These are phyloP conservation scores for Parnassius orleans DNA, from an alignment of 2,888 invertebrate species.

Conservation along the genomic window DNA sequence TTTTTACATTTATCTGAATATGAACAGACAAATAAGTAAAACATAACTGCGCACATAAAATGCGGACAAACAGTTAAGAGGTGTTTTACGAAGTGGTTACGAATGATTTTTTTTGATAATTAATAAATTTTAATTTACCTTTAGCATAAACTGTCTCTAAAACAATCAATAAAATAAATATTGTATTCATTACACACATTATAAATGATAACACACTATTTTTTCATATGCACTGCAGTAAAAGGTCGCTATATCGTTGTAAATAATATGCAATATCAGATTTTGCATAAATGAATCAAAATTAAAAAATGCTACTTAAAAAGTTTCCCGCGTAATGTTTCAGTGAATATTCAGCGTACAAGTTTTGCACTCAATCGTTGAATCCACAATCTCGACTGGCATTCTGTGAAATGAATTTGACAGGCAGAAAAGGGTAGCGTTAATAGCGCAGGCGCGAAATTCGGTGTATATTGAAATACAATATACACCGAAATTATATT, in stretches of 20 bases:
- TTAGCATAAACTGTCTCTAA: slow-evolving; percentile 9
- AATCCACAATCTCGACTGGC: slow-evolving; percentile 8
- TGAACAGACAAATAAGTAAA: too few relatives aligned
- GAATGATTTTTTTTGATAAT: too few relatives aligned
- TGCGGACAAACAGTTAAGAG: too few relatives aligned
- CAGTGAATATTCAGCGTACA: background rate
- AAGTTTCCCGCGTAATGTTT: slow-evolving; percentile 8
- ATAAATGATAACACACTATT: background rate
- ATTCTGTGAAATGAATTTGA: background rate
- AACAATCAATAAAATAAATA: background rate
- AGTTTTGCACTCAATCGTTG: slow-evolving; percentile 7
- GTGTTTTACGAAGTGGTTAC: too few relatives aligned
- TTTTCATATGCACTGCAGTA: too few relatives aligned
- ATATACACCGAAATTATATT: too few relatives aligned
- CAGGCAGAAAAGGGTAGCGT: background rate
- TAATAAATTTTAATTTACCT: slow-evolving; percentile 11
- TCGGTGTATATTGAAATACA: background rate
- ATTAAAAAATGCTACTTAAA: background rate
- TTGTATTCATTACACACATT: slow-evolving; percentile 9
- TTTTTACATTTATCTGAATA: too few relatives aligned
- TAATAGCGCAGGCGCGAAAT: slow-evolving; percentile 11
- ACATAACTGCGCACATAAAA: too few relatives aligned
- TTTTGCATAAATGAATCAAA: too few relatives aligned
- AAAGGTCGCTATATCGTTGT: too few relatives aligned
- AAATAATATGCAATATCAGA: too few relatives aligned